Base-by-base conservation (phyloP, 2,113 vertebrate species). In the Mastomys natalensis region DNA sequence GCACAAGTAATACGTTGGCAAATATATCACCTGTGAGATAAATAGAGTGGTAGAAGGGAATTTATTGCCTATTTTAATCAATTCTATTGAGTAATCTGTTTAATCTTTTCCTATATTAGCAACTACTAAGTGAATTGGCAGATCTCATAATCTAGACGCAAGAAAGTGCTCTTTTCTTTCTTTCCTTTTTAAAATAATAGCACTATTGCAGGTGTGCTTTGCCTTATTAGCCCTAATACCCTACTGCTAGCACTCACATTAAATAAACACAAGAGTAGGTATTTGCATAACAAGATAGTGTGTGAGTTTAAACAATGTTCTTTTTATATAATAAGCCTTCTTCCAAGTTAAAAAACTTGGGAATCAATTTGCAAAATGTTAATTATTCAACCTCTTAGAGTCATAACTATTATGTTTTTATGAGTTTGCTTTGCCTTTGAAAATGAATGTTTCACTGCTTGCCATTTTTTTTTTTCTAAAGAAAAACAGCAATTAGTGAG, bases 221-320 rank as follows among this genome's bases (percentile, higher is more conserved):
- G 55, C 48, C 74, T 89, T 97, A 64, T 94, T 93, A 84, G 89
- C 48, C 43, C 55, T 74, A 87, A 72, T 29, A 72, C 15, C 15
- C 13, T 70, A 70, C 31, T 24, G 45, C 55, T 88, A 90, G 91
- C 45, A 55, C 81, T 87, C 34, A 87, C 37, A 73, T 85, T 90
- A 97, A 89, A 89, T 89, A 93, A 95, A 91, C 85, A 82, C 15
- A 77, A 15, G 45, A 48, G 10, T 93, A 17, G 43, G 95, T 93
- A 91, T 97, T 97, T 97, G 66, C 68, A 81, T 97, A 96, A 94
- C 60, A 97, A 97, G 92, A 90, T 97, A 87, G 85, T 87, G 76
- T 90, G 45, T 88, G 51, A 84, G 82, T 97, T 87, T 96, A 77
- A 95, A 48, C 72, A 93, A 88, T 37, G 9, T 88, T 94, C 37